Percentiles rank a stretch among this genome's conserved stretches.
Evolutionary conservation across 2,888 invertebrate genomes (phyloP).

Genomic region (Clanis bilineata): DNA sequence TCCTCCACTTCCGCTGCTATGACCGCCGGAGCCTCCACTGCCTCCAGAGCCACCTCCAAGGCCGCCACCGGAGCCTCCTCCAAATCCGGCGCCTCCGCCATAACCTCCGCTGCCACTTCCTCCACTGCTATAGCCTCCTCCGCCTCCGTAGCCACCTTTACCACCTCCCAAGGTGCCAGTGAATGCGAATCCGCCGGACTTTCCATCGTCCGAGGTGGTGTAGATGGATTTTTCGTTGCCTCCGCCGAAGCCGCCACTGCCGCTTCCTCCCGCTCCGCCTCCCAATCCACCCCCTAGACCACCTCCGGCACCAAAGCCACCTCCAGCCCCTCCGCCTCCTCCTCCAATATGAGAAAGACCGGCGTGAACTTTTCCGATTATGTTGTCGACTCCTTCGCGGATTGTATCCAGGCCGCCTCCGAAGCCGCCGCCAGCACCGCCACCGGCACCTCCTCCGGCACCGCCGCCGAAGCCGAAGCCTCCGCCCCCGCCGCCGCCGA

Average conservation of each 20-base stretch:
- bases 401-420: conserved; percentile 48
- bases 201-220: conserved; percentile 67
- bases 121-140: conserved; percentile 55
- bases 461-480: conserved; percentile 35
- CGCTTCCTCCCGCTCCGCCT: conserved; percentile 18
- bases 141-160: conserved; percentile 69
- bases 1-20: conserved; percentile 35
- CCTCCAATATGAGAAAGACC: conserved; percentile 43
- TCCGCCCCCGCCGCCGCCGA: conserved; percentile 38
- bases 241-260: conserved; percentile 36
- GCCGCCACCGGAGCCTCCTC: conserved; percentile 25
- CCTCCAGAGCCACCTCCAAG: conserved; percentile 25
- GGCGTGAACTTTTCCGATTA: conserved; percentile 51
- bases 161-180: conserved; percentile 61
- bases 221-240: conserved; percentile 55
- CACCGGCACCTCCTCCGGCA: conserved; percentile 30
- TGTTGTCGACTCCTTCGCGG: conserved; percentile 50
- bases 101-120: conserved; percentile 52
- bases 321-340: conserved; percentile 20
- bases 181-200: conserved; percentile 71
- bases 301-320: background rate
- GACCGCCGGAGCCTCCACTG: conserved; percentile 33
- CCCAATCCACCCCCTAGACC: conserved; percentile 28
- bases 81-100: conserved; percentile 25
- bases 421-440: conserved; percentile 36